Evolutionary conservation across 2,888 invertebrate genomes (phyloP).

Genomic region (Apamea crenata): DNA sequence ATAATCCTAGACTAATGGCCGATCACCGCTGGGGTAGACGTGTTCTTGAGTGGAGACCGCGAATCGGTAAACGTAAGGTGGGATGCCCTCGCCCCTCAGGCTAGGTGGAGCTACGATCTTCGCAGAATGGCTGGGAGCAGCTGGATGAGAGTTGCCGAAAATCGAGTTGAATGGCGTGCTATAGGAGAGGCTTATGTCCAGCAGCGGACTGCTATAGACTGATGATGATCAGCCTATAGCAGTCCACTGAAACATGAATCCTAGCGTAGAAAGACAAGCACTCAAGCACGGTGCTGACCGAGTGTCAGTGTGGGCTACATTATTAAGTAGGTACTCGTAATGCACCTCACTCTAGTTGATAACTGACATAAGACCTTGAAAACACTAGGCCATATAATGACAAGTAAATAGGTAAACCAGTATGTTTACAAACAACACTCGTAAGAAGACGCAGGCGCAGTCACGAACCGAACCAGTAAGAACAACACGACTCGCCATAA

Average conservation of each 20-base stretch:
- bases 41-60: too few relatives aligned
- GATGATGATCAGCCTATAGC: too few relatives aligned
- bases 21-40: too few relatives aligned
- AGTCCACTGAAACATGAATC: too few relatives aligned
- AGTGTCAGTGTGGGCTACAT: slow-evolving; percentile 10
- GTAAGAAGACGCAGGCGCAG: slow-evolving; percentile 50
- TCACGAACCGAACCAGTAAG: slow-evolving; percentile 44
- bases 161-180: too few relatives aligned
- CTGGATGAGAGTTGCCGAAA: too few relatives aligned
- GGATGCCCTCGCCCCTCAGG: too few relatives aligned
- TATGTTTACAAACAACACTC: slow-evolving; percentile 53
- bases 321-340: not conserved
- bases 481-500: slow-evolving; percentile 57
- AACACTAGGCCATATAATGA: slow-evolving; percentile 27
- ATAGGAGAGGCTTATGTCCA: too few relatives aligned
- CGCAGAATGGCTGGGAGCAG: too few relatives aligned
- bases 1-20: not conserved
- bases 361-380: slow-evolving; percentile 42
- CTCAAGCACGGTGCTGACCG: not conserved
- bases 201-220: too few relatives aligned
- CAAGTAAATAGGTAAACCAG: slow-evolving; percentile 19
- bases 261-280: not conserved
- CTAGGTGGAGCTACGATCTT: too few relatives aligned
- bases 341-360: not conserved
- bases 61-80: too few relatives aligned